Percentiles rank a stretch among this genome's conserved stretches.
Evolutionary conservation across 2,888 invertebrate species (phyloP).

Genomic region (Orchestes rusci): DNA sequence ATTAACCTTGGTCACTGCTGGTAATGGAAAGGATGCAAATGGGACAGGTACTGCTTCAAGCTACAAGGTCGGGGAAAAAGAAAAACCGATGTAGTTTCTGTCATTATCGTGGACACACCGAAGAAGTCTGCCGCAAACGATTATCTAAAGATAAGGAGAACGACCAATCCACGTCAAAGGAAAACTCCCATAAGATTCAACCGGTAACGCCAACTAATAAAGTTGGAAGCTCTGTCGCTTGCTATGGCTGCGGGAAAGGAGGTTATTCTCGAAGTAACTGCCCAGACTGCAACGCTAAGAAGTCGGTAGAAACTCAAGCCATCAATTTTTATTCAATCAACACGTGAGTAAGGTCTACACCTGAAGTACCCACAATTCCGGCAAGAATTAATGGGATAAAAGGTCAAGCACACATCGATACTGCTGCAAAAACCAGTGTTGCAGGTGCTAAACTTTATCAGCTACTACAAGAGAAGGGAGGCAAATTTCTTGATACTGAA

Average conservation of each 20-base stretch:
- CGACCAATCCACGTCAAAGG: background rate
- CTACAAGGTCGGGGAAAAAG: too few relatives aligned
- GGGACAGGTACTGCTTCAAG: too few relatives aligned
- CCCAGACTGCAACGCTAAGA: background rate
- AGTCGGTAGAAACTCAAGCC: background rate
- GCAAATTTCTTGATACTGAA: too few relatives aligned
- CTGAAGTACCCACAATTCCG: too few relatives aligned
- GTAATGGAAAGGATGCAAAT: too few relatives aligned
- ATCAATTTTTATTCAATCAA: background rate
- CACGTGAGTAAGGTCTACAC: background rate
- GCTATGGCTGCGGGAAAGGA: slow-evolving; percentile 2
- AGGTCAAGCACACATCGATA: background rate
- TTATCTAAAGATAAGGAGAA: background rate
- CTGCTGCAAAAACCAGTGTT: slow-evolving; percentile 2
- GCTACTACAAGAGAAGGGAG: too few relatives aligned
- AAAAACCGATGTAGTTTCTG: slow-evolving; percentile 3
- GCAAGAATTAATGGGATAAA: background rate
- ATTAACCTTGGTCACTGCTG: too few relatives aligned
- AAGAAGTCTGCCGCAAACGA: background rate
- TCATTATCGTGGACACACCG: background rate
- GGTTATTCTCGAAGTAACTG: slow-evolving; percentile 3
- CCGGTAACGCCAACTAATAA: background rate
- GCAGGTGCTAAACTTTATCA: background rate
- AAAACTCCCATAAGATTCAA: background rate
- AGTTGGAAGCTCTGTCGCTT: background rate